Conservation (phyloP, 2,888 invertebrate genomes). For the Phrixothrix hirtus region DNA sequence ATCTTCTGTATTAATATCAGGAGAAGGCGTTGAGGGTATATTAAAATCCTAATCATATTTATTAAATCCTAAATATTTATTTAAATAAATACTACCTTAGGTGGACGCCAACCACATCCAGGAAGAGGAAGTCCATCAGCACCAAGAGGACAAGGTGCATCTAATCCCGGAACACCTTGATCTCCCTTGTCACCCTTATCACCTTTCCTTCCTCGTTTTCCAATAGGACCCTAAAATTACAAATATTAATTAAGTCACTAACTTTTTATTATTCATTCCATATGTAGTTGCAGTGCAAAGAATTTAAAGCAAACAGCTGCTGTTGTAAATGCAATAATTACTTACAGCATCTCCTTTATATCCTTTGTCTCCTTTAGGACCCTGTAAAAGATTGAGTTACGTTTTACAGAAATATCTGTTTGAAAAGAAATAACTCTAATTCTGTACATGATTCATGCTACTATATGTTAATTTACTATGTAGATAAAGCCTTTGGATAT, state of each 20-base stretch:
- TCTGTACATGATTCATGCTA: constrained; percentile 4
- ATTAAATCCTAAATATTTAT: too few relatives aligned
- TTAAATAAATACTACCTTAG: constrained; percentile 73
- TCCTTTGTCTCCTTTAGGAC: constrained; percentile 88
- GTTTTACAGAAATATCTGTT: constrained; percentile 11
- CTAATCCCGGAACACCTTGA: constrained; percentile 94
- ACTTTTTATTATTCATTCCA: too few relatives aligned
- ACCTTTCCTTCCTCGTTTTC: constrained; percentile 90
- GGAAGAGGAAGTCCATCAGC: constrained; percentile 94
- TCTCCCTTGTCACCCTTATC: constrained; percentile 93
- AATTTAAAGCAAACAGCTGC: constrained; percentile 1
- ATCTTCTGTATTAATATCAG: constrained; percentile 63
- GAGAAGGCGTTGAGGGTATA: constrained; percentile 54
- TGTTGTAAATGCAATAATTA: constrained; percentile 42
- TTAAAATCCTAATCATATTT: constrained; percentile 47
- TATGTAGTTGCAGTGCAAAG: constrained; percentile 19
- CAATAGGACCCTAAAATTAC: constrained; percentile 74
- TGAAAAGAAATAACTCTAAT: constrained; percentile 1
- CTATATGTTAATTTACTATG: constrained; percentile 8
- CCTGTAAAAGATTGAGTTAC: constrained; percentile 61
- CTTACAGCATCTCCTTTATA: constrained; percentile 83
- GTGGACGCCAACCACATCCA: constrained; percentile 92
- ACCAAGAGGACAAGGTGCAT: constrained; percentile 98
- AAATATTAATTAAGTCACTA: too few relatives aligned
- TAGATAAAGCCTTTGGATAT: constrained; percentile 18